Evolutionary conservation across 2,888 invertebrate species (phyloP), one percentile per base, ranked within the genome.

Genomic region (Nemapogon koenigi): DNA sequence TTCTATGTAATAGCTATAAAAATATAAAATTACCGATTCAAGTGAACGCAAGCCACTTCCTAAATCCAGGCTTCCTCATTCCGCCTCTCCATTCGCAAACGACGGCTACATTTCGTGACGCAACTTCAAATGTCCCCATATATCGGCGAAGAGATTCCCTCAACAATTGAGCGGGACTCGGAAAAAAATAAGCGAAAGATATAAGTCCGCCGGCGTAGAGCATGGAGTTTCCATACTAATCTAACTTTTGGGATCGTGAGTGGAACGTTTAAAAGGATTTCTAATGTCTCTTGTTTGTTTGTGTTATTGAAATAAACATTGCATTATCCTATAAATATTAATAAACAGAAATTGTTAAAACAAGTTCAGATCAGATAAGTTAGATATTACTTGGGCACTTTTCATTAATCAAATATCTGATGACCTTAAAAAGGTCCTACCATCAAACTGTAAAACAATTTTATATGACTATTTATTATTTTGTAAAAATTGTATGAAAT

Each of bases 121-220:
- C 53, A 59, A 61, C 57, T 57, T 49, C 49, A 49, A 57, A 57
- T 52, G 53, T 50, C 54, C 50, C 52, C 49, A 49, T 53, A 55
- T 35, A 26, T 35, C 35, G 35, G 25, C 35, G 26, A 15, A 16
- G 16, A 25, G 35, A 25, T 35, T 35, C 26, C 35, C 35, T 35
- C 15, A 16, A 18, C 25, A 26, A 35, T 35, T 27, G 25, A 35
- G 35, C 14, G 15, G 16, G 35, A 35, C 35, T 35, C 26, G 25
- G 35, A 35, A 35, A 33, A 28, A 35, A 35, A 35, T 35, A 35
- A 35, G 26, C 35, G 25, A 11, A 8, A 13, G 26, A 15, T 26
- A 26, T 13, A 26, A 35, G 26, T 19, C 16, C 6, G 13, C 13
- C 4, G 16, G 13, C 15, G 4, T 6, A 4, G 4, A 16, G 31